phyloP scores from a whole-genome alignment of 2,113 vertebrate genomes.

The Myrmecophaga tridactyla region DNA sequence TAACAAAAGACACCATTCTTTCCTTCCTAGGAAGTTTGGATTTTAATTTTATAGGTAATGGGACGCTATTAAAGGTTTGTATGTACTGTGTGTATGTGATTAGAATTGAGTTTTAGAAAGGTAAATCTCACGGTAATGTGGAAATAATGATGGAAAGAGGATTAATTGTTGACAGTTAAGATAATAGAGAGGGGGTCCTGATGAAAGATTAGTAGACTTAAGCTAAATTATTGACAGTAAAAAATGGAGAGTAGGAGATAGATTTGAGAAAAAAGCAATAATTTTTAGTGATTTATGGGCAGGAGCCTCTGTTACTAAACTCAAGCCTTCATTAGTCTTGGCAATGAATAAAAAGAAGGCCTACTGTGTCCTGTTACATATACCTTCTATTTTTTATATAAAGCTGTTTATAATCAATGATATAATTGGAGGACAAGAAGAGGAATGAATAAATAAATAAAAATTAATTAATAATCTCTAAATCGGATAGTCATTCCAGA shows the following conservation, averaged over 20 bases:
- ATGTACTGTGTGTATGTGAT: not conserved
- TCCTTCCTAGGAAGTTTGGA: not conserved
- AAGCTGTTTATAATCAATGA: not conserved
- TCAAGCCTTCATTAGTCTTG: not conserved
- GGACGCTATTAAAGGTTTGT: not conserved
- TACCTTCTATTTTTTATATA: not conserved
- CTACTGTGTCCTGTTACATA: not conserved
- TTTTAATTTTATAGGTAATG: slow-evolving; percentile 8
- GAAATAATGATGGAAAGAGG: not conserved
- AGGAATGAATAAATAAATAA: not conserved
- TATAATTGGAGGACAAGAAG: not conserved
- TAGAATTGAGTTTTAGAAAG: slow-evolving; percentile 33
- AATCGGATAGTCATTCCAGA: not conserved
- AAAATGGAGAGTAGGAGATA: not conserved
- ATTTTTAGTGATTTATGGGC: slow-evolving; percentile 8
- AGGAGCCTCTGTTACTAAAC: not conserved
- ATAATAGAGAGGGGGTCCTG: not conserved
- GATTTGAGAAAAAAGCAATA: not conserved
- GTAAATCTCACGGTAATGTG: not conserved
- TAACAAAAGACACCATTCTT: not conserved
- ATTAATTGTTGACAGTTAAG: not conserved
- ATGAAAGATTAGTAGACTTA: not conserved
- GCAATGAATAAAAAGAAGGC: slow-evolving; percentile 10
- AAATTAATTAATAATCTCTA: slow-evolving; percentile 3
- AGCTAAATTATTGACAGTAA: not conserved